Conservation (phyloP, 1,140 invertebrate genomes). For the Euura lappo region DNA sequence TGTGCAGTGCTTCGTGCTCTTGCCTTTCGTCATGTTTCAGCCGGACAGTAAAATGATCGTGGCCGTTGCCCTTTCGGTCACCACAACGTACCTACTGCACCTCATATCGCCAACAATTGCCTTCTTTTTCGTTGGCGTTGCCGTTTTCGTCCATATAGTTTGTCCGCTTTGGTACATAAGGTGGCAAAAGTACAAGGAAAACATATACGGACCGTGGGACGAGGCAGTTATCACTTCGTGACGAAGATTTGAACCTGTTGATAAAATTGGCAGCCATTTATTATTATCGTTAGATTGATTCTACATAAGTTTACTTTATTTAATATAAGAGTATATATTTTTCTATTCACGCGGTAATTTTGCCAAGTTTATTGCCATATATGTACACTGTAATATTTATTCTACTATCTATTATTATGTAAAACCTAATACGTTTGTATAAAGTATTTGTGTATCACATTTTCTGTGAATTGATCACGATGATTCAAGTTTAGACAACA, state of each 20-base stretch:
- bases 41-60: constrained; percentile 42
- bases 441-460: no score
- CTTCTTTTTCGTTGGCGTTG: constrained; percentile 66
- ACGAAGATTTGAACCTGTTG: neutral
- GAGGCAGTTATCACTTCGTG: constrained; percentile 73
- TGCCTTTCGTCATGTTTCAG: constrained; percentile 75
- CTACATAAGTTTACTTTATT: no score
- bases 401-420: no score
- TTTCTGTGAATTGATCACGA: no score
- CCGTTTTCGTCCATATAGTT: constrained; percentile 72
- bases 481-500: no score
- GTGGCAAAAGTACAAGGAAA: constrained; percentile 88
- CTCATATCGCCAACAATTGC: constrained; percentile 65
- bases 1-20: constrained; percentile 86
- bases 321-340: no score
- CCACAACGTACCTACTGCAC: constrained; percentile 62
- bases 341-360: no score
- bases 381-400: no score
- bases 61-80: constrained; percentile 34
- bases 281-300: no score
- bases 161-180: constrained; percentile 83
- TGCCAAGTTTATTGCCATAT: no score
- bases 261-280: neutral
- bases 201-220: constrained; percentile 96
- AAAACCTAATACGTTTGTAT: no score